A percentile compares a stretch with the other conserved stretches of the same genome.
Evolutionary conservation across 2,797 vertebrate genomes (phyloP).

Genomic region (Pelobates cultripes): DNA sequence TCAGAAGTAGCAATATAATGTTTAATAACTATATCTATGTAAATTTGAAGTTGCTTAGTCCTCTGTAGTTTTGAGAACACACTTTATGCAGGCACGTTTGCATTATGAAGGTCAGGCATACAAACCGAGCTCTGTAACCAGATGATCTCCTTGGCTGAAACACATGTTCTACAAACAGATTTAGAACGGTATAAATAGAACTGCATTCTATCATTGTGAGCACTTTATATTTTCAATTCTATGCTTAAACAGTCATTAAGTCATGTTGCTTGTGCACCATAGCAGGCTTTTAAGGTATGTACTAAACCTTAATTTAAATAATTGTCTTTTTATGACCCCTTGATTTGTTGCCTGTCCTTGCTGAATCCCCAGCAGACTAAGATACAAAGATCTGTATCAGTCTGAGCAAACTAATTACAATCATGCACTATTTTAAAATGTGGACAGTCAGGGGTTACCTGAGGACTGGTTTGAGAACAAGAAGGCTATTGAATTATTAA

Average conservation of each 20-base stretch:
- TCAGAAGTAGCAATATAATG: no score
- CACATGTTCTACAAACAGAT: constrained; percentile 73
- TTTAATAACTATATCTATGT: no score
- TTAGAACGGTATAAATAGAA: constrained; percentile 75
- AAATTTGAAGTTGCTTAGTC: no score
- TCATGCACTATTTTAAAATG: neutral
- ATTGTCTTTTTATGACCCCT: neutral
- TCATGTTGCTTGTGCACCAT: neutral
- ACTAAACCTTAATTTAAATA: neutral
- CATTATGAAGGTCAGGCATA: neutral
- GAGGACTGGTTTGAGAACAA: neutral
- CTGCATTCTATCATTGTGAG: constrained; percentile 57
- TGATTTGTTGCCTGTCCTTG: neutral
- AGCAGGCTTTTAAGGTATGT: constrained; percentile 7
- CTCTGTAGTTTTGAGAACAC: no score
- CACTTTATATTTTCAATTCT: constrained; percentile 24
- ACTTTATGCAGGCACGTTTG: neutral
- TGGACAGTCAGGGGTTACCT: neutral
- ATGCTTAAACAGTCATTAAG: neutral
- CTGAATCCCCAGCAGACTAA: neutral
- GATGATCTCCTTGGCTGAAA: constrained; percentile 50
- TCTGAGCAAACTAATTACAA: neutral
- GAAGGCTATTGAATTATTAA: neutral
- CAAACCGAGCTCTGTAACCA: constrained; percentile 8
- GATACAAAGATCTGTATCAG: neutral